Evolutionary conservation across 2,888 invertebrate species (phyloP), one percentile per base, ranked within the genome.

Genomic region (Adineta ricciae): DNA sequence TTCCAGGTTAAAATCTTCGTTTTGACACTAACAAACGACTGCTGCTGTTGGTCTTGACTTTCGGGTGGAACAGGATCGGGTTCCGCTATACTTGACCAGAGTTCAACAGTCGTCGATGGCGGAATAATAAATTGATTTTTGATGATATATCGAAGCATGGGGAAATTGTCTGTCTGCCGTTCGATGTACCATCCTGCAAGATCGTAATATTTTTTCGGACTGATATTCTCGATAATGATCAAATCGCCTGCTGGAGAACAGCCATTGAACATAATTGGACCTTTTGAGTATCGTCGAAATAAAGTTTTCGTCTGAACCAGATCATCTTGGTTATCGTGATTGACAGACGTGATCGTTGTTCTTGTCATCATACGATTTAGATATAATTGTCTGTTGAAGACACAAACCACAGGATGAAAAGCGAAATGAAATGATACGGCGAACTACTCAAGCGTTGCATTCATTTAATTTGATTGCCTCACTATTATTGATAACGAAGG

Each of bases 221-320:
- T 78, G 24, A 78, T 78, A 41, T 78, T 78, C 19, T 78, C 78
- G n/a, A 78, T 78, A 41, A 78, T 78, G n/a, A 78, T 41, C 21
- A 78, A 38, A 78, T 78, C 78, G 14, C 78, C 78, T 1, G 38
- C 24, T 24, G 78, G 78, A n/a, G 41, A 41, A 41, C 78, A 78
- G 14, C 78, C 78, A 78, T 78, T 78, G 19, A 78, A 78, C 78
- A 78, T 78, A 24, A 78, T 32, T 24, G 78, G 78, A n/a, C 78
- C 78, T 78, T 78, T 78, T 9, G 78, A 78, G n/a, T 41, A 19
- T 24, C 78, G 38, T 41, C 78, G 78, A 78, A 78, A 78, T 36
- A 78, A 4, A 24, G 78, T 78, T 78, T 21, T 78, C 7, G 24
- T 38, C 24, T 41, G 41, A 2, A 41, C 3, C 24, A 41, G 78